Percentiles rank a stretch among this genome's conserved stretches.
phyloP scores from a whole-genome alignment of 2,888 invertebrate genomes.

The Notocelia uddmanniana region DNA sequence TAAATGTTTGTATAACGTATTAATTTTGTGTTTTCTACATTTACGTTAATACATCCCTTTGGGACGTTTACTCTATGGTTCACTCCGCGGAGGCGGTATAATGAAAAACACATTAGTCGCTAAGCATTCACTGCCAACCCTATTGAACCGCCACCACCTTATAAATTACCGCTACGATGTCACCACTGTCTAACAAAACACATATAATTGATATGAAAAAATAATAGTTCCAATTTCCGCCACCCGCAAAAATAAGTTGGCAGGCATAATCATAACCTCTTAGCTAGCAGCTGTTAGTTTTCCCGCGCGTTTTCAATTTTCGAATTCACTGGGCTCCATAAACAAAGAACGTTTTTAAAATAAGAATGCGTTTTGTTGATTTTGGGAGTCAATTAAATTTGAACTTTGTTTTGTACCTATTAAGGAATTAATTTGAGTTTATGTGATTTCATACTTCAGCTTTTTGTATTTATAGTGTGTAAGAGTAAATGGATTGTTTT shows the following conservation, averaged over 20 bases:
- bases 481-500: conserved; percentile 38
- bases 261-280: conserved; percentile 39
- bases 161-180: not conserved
- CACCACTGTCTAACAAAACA: not conserved
- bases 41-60: conserved; percentile 2
- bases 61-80: conserved; percentile 2
- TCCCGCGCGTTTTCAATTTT: conserved; percentile 64
- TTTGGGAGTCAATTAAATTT: not conserved
- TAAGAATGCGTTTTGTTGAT: not conserved
- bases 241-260: conserved; percentile 7
- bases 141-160: conserved; percentile 8
- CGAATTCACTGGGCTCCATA: conserved; percentile 51
- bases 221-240: not conserved
- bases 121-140: conserved; percentile 28
- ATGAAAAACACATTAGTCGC: conserved; percentile 34
- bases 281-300: conserved; percentile 68
- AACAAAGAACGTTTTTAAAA: conserved; percentile 30
- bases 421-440: not conserved
- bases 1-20: no score
- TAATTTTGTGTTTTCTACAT: no score
- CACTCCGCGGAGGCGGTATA: conserved; percentile 6
- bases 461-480: not conserved
- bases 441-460: not conserved
- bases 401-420: not conserved
- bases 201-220: not conserved